Evolutionary conservation across 2,888 invertebrate species (phyloP), one percentile per base, ranked within the genome.

Genomic region (Agapostemon virescens): DNA sequence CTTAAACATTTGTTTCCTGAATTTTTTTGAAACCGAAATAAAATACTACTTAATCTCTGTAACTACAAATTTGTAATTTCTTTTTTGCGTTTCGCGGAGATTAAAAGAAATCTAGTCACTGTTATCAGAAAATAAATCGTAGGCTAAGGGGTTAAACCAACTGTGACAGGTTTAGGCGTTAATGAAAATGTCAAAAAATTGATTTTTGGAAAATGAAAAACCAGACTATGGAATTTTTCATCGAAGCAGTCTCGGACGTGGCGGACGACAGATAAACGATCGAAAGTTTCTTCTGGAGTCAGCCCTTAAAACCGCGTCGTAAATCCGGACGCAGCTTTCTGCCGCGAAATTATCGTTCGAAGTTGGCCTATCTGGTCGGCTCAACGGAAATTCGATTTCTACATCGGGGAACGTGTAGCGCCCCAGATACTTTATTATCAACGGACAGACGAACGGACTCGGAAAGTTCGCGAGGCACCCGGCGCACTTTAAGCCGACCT

Each of bases 401-500:
- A 69, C 38, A 42, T 61, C 55, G 36, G 30, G 67, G 66, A 64
- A 42, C 61, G 61, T 55, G 55, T 67, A 69, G n/a, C 26, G 52
- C 40, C 66, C 11, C 64, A 63, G 49, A 76, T 79, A 81, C 77
- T 83, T 85, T 81, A 74, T 85, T 69, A 74, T 52, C 20, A 58
- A 38, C 73, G 67, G 40, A 58, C 63, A 55, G 33, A 63, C 26
- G 61, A 20, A 20, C 71, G n/a, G 55, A 77, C 66, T 66, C 23
- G 36, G 42, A 38, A 75, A 76, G 69, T 79, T 85, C 84, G 84
- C 64, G 66, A 52, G 69, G 52, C 55, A 26, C 30, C 20, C 17
- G 45, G 15, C 52, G 69, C 87, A 85, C 82, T 89, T 87, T 84
- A 86, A 81, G 83, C 85, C 84, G 76, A 52, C 76, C 83, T 85